phyloP scores from a whole-genome alignment of 2,888 invertebrate species.

The Hirtodrosophila alboralis region DNA sequence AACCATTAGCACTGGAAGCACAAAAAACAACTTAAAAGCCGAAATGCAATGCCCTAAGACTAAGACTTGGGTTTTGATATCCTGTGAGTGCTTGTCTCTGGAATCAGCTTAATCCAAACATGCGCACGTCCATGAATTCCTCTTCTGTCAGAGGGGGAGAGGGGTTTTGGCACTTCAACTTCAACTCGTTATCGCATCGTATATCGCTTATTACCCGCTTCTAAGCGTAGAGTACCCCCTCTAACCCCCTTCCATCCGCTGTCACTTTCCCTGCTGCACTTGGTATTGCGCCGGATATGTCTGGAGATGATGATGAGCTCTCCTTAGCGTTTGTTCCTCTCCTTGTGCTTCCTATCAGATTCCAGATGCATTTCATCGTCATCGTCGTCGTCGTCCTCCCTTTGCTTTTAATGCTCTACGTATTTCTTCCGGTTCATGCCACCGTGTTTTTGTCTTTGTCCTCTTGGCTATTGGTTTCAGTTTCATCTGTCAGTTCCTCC shows the following conservation, averaged over 20 bases:
- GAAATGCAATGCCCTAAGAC: not conserved
- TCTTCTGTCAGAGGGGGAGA: too few relatives aligned
- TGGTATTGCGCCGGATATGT: slow-evolving; percentile 63
- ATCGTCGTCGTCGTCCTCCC: slow-evolving; percentile 30
- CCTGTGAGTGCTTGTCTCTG: slow-evolving; percentile 1
- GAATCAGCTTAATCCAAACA: slow-evolving; percentile 52
- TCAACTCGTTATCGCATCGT: slow-evolving; percentile 75
- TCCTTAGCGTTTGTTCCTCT: slow-evolving; percentile 46
- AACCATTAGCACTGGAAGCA: slow-evolving; percentile 54
- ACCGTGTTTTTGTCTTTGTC: slow-evolving; percentile 12
- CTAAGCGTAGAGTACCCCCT: slow-evolving; percentile 20
- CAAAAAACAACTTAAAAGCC: slow-evolving; percentile 31
- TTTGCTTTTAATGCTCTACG: slow-evolving; percentile 49
- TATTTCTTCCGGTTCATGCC: slow-evolving; percentile 71
- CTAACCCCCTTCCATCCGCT: not conserved
- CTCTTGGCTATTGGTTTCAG: slow-evolving; percentile 49
- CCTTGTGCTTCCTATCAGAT: slow-evolving; percentile 69
- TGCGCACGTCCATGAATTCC: slow-evolving; percentile 10
- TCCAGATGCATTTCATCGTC: slow-evolving; percentile 80
- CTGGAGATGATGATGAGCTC: slow-evolving; percentile 68
- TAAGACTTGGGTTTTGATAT: not conserved
- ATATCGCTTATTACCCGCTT: slow-evolving; percentile 73
- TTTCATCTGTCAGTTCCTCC: too few relatives aligned
- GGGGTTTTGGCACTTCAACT: slow-evolving; percentile 53
- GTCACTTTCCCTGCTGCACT: slow-evolving; percentile 53